Conservation (phyloP, 2,888 invertebrate genomes). For the Dynastes grantii region DNA sequence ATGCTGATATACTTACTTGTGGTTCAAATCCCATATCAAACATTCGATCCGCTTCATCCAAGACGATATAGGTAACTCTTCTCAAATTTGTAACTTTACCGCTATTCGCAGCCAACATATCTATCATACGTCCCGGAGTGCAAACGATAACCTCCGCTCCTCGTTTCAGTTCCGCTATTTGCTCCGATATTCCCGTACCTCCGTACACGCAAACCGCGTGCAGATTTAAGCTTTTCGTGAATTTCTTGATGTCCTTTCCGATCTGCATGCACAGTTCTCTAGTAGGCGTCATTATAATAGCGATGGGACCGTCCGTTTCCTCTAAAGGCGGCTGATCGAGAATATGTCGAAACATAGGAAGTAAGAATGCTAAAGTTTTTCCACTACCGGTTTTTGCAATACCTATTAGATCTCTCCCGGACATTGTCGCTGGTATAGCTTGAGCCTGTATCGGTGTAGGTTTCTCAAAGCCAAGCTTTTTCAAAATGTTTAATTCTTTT, state of each 20-base stretch:
- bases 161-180: slow-evolving; percentile 94
- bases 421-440: slow-evolving; percentile 98
- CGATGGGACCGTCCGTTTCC: slow-evolving; percentile 97
- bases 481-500: slow-evolving; percentile 93
- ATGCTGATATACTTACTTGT: slow-evolving; percentile 71
- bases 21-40: slow-evolving; percentile 99
- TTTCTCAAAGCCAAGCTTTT: slow-evolving; percentile 93
- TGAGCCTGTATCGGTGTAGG: slow-evolving; percentile 99
- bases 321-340: slow-evolving; percentile 94
- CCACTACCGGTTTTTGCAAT: slow-evolving; percentile 99
- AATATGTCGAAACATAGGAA: slow-evolving; percentile 98
- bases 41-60: slow-evolving; percentile 99
- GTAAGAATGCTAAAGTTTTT: slow-evolving; percentile 96
- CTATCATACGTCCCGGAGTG: slow-evolving; percentile 99
- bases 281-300: slow-evolving; percentile 98
- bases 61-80: slow-evolving; percentile 96
- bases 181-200: slow-evolving; percentile 96
- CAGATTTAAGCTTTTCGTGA: slow-evolving; percentile 89
- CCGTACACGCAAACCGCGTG: slow-evolving; percentile 98
- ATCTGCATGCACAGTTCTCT: slow-evolving; percentile 99
- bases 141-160: slow-evolving; percentile 99
- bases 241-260: slow-evolving; percentile 95
- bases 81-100: slow-evolving; percentile 97
- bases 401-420: slow-evolving; percentile 95
- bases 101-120: slow-evolving; percentile 98